Base-by-base conservation (phyloP, 2,113 vertebrate species). In the Myiagra hebetior region DNA sequence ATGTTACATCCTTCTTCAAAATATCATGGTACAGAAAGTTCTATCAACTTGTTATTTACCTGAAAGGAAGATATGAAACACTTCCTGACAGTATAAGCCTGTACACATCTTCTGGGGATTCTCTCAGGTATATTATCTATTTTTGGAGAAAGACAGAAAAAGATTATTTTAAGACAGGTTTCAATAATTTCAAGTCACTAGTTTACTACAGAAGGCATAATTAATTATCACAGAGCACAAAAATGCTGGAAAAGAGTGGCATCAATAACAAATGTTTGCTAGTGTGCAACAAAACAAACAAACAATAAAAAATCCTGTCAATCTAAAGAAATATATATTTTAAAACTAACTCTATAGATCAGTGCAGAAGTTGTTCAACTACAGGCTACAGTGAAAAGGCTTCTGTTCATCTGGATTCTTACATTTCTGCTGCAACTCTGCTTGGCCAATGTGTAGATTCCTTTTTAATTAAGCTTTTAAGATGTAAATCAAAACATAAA, bases 101-200 rank as follows among this genome's bases (percentile, higher is more conserved):
- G 96, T 99, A 99, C 27, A 98, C 98, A 12, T 99, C 99, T 97
- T 99, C 99, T 52, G 99, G 99, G 44, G 97, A 98, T 97, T 98
- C 99, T 93, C 98, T 98, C 76, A 99, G 97, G 97, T 99, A 98
- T 98, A 99, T 99, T 91, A 99, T 98, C 99, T 99, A 84, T 57
- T 96, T 97, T 94, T 75, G 76, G 97, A 14, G 96, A 87, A 95
- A 65, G 53, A 89, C 42, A 89, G 15, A 55, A 62, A 60, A 92
- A 33, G 1, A 81, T 67, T 65, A 53, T 47, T 89, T 90, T 85
- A 75, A 78, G 44, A 64, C 41, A 55, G 3, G 10, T 57, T 59
- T 37, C 33, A 86, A 47, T 50, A 80, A 68, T 7, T 59, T 74
- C 16, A 87, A 95, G 27, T 86, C 4, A 39, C 14, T 63, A 42